Evolutionary conservation across 1,140 invertebrate species (phyloP).

Genomic region (Leptinotarsa undecemlineata): DNA sequence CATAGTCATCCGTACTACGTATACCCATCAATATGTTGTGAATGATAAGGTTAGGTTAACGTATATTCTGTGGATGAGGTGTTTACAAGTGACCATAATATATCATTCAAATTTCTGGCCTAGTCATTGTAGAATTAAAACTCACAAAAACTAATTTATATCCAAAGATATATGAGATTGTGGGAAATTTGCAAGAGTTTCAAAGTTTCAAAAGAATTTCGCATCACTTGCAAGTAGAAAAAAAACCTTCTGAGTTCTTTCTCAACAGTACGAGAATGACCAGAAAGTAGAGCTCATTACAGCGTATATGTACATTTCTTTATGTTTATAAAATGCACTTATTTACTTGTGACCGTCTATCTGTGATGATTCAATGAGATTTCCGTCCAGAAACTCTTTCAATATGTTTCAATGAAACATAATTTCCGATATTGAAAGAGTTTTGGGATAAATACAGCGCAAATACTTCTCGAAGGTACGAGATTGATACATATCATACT

Average conservation of each 20-base stretch:
- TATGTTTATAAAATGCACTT: not conserved
- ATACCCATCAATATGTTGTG: not conserved
- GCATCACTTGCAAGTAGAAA: too few species aligned
- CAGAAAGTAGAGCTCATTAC: too few species aligned
- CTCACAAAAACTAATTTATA: too few species aligned
- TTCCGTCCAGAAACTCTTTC: constrained; percentile 31
- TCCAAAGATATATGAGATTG: too few species aligned
- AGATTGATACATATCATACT: constrained; percentile 53
- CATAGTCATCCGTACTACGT: constrained; percentile 28
- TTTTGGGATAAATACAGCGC: constrained; percentile 31
- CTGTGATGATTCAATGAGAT: constrained; percentile 48
- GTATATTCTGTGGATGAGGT: constrained; percentile 22
- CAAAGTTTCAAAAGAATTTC: too few species aligned
- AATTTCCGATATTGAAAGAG: constrained; percentile 15
- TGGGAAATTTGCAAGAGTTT: too few species aligned
- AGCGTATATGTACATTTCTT: too few species aligned
- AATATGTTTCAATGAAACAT: not conserved
- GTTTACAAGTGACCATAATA: constrained; percentile 10
- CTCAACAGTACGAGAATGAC: too few species aligned
- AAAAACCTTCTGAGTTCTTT: too few species aligned
- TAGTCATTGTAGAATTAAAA: not conserved
- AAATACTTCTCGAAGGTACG: constrained; percentile 39
- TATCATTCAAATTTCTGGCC: constrained; percentile 13
- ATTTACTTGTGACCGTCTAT: constrained; percentile 47
- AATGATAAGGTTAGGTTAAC: not conserved